A percentile compares a stretch with the other conserved stretches of the same genome.
phyloP scores from a whole-genome alignment of 2,888 invertebrate species.

The Stenurella melanura region DNA sequence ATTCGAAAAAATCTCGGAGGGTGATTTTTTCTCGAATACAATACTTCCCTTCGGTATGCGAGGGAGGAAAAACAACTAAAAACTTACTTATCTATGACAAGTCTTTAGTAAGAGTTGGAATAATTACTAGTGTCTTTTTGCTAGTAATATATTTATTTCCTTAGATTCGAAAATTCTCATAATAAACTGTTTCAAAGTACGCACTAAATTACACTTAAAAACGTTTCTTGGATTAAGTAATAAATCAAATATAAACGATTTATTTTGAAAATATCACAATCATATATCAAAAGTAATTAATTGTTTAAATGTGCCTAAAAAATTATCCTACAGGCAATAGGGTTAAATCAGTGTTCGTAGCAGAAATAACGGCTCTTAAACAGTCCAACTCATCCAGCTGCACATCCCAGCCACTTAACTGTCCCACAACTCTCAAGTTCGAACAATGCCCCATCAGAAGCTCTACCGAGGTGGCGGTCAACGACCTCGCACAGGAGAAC shows the following conservation, averaged over 20 bases:
- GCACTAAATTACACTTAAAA: too few relatives aligned
- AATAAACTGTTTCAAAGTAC: too few relatives aligned
- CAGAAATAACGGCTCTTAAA: constrained; percentile 79
- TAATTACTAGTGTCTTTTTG: too few relatives aligned
- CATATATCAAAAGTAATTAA: constrained; percentile 5
- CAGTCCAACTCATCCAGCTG: constrained; percentile 81
- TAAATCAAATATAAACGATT: neutral
- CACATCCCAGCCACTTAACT: constrained; percentile 81
- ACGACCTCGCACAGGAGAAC: constrained; percentile 81
- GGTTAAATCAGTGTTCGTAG: constrained; percentile 80
- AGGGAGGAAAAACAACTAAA: too few relatives aligned
- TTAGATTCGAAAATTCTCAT: too few relatives aligned
- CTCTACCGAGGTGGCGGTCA: constrained; percentile 80
- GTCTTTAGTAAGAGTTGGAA: too few relatives aligned
- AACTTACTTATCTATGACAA: too few relatives aligned
- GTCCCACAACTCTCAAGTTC: constrained; percentile 78
- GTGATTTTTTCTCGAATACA: too few relatives aligned
- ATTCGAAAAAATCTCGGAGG: too few relatives aligned
- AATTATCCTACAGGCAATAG: constrained; percentile 73
- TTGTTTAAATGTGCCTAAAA: neutral
- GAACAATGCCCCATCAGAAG: constrained; percentile 81
- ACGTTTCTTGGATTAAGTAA: too few relatives aligned
- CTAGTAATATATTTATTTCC: too few relatives aligned
- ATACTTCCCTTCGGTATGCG: too few relatives aligned
- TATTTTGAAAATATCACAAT: constrained; percentile 31